Evolutionary conservation across 2,888 invertebrate species (phyloP).

Genomic region (Euclidia mi): DNA sequence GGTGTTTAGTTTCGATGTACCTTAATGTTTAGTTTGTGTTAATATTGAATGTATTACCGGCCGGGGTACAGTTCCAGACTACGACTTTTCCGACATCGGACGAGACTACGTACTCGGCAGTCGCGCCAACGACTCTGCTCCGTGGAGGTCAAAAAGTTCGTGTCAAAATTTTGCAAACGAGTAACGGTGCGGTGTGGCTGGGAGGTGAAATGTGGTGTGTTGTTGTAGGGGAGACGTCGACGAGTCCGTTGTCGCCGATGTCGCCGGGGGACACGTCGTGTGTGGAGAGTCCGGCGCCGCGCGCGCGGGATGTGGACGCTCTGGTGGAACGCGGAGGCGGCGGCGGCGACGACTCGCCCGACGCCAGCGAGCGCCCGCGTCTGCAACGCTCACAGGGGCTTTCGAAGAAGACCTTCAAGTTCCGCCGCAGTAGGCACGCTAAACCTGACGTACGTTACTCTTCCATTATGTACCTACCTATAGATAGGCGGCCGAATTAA

Average conservation of each 20-base stretch:
- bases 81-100: neutral
- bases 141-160: neutral
- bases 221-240: constrained; percentile 93
- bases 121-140: constrained; percentile 8
- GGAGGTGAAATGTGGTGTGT: too few relatives aligned
- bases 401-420: constrained; percentile 97
- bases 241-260: constrained; percentile 93
- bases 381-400: constrained; percentile 98
- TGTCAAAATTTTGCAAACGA: neutral
- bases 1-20: too few relatives aligned
- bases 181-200: too few relatives aligned
- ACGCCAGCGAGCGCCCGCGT: constrained; percentile 89
- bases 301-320: constrained; percentile 68
- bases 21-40: too few relatives aligned
- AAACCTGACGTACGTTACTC: constrained; percentile 91
- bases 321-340: constrained; percentile 25
- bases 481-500: too few relatives aligned
- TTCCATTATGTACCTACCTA: too few relatives aligned
- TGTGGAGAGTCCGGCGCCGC: constrained; percentile 25
- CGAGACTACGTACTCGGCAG: neutral
- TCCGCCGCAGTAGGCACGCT: constrained; percentile 94
- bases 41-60: too few relatives aligned
- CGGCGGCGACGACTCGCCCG: constrained; percentile 52
- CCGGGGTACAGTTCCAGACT: neutral
- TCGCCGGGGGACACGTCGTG: constrained; percentile 90